A percentile compares a stretch with the other conserved stretches of the same genome.
Conservation (phyloP, 2,888 invertebrate genomes). For the Melanostoma scalare region DNA sequence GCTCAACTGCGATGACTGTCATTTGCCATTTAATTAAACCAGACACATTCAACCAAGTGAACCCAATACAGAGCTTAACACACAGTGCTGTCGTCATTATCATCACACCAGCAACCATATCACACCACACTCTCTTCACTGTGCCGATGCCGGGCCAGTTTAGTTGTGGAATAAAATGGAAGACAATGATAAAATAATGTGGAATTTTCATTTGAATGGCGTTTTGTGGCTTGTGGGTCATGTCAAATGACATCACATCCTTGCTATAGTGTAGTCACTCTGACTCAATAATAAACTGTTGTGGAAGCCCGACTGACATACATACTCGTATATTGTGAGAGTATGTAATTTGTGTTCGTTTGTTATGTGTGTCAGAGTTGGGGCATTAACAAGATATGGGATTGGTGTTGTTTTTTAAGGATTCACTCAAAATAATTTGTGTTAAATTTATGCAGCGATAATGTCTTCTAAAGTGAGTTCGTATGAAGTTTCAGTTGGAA, state of each 20-base stretch:
- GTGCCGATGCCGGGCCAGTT: not conserved
- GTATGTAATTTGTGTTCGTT: not conserved
- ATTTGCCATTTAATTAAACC: constrained; percentile 65
- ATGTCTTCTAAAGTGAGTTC: no score
- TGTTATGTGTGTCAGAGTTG: constrained; percentile 48
- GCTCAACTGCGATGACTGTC: constrained; percentile 37
- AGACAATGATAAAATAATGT: constrained; percentile 28
- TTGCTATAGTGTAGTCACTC: constrained; percentile 41
- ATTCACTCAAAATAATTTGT: not conserved
- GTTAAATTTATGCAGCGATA: not conserved
- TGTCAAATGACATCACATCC: constrained; percentile 66
- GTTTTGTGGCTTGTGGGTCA: constrained; percentile 62
- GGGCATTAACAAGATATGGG: not conserved
- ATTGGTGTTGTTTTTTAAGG: not conserved
- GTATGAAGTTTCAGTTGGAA: no score
- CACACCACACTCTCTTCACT: not conserved
- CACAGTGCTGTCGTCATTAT: constrained; percentile 27
- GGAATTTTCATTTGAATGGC: constrained; percentile 54
- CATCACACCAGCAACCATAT: constrained; percentile 1
- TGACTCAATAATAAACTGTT: constrained; percentile 49
- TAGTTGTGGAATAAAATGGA: constrained; percentile 1
- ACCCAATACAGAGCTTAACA: constrained; percentile 25
- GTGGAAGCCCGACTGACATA: constrained; percentile 34
- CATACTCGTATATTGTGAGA: constrained; percentile 22
- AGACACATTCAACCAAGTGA: constrained; percentile 50